phyloP scores from a whole-genome alignment of 2,797 vertebrate genomes.

The Neosilurus hyrtlii region DNA sequence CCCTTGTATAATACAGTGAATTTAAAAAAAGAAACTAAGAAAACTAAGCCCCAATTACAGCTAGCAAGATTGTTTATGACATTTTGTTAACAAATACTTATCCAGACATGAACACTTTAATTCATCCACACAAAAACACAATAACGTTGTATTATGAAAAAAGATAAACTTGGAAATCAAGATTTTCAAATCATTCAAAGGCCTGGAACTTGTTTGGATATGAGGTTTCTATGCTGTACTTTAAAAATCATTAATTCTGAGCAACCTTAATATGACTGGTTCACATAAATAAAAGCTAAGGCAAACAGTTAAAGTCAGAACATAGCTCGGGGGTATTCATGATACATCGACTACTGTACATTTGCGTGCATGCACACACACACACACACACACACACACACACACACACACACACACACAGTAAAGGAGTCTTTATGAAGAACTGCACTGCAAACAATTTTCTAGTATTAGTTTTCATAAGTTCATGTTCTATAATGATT shows the following conservation, averaged over 20 bases:
- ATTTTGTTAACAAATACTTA: conserved; percentile 31
- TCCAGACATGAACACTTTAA: conserved; percentile 12
- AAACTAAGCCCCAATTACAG: neutral
- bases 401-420: no score
- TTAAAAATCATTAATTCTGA: conserved; percentile 29
- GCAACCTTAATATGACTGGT: conserved; percentile 24
- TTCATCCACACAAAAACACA: conserved; percentile 2
- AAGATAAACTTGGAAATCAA: neutral
- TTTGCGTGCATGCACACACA: no score
- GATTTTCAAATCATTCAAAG: neutral
- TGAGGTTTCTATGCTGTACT: conserved; percentile 7
- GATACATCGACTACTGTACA: conserved; percentile 38
- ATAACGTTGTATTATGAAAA: neutral
- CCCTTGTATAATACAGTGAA: neutral
- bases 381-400: no score
- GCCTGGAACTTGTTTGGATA: neutral
- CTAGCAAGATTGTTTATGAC: neutral
- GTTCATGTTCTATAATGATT: neutral
- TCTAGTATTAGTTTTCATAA: neutral
- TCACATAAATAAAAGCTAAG: conserved; percentile 42
- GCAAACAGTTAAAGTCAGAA: conserved; percentile 28
- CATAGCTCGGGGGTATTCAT: conserved; percentile 52
- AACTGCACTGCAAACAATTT: neutral
- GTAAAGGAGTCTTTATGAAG: neutral
- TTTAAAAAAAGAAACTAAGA: neutral